Percentiles rank a stretch among this genome's conserved stretches.
Conservation (phyloP, 2,113 vertebrate species). For the Corythoichthys intestinalis region DNA sequence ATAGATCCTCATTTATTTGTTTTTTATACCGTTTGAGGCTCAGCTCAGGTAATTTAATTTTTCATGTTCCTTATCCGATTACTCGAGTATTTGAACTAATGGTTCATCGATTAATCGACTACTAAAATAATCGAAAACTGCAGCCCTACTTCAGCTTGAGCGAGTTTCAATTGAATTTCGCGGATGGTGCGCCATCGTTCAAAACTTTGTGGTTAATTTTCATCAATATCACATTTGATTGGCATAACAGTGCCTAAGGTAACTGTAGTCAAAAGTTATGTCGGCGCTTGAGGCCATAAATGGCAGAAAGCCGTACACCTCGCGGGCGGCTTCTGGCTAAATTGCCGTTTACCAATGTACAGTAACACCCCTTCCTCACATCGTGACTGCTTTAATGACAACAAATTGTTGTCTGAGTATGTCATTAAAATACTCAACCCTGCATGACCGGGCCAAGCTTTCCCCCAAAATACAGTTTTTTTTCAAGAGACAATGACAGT, state of each 20-base stretch:
- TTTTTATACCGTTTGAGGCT: too few relatives aligned
- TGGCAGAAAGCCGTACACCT: background rate
- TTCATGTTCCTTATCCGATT: too few relatives aligned
- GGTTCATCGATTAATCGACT: too few relatives aligned
- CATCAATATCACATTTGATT: background rate
- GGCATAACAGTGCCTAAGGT: background rate
- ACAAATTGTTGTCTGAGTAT: background rate
- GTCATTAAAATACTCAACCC: background rate
- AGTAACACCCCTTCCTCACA: background rate
- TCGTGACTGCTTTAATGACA: background rate
- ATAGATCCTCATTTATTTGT: too few relatives aligned
- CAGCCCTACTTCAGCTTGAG: too few relatives aligned
- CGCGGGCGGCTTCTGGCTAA: background rate
- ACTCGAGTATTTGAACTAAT: too few relatives aligned
- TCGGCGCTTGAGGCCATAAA: background rate
- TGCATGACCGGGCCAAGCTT: background rate
- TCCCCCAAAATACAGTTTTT: background rate
- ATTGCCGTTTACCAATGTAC: constrained; percentile 9
- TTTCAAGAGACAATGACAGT: too few relatives aligned
- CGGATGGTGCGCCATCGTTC: too few relatives aligned
- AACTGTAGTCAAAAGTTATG: background rate
- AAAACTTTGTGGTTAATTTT: background rate
- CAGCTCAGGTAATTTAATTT: too few relatives aligned
- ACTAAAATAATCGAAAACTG: too few relatives aligned
- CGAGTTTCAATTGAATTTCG: background rate